Conservation (phyloP, 2,113 vertebrate genomes). For the Caloenas nicobarica region DNA sequence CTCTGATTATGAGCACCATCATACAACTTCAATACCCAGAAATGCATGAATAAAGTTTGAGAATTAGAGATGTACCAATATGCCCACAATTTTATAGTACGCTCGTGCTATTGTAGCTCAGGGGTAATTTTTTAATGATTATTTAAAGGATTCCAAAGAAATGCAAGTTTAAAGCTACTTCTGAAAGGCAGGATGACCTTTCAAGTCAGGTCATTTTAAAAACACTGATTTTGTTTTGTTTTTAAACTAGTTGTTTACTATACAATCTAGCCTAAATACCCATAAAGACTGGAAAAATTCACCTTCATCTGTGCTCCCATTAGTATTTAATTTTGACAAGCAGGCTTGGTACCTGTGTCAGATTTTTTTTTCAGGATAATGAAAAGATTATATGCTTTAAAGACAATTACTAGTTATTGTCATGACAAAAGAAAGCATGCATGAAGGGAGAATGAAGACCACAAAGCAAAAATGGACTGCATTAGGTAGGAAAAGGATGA, state of each 20-base stretch:
- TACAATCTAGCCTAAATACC: neutral
- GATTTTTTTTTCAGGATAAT: neutral
- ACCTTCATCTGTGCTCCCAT: neutral
- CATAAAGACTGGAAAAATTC: neutral
- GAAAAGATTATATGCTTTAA: neutral
- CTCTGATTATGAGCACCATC: neutral
- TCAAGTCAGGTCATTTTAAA: neutral
- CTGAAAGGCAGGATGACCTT: neutral
- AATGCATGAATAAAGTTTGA: neutral
- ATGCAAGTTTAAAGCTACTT: neutral
- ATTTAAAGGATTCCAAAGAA: neutral
- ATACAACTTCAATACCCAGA: neutral
- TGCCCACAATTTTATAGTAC: neutral
- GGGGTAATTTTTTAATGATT: neutral
- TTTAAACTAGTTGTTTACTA: neutral
- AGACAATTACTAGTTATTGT: neutral
- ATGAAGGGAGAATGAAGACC: neutral
- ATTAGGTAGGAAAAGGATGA: neutral
- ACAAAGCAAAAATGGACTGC: neutral
- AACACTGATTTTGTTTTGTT: neutral
- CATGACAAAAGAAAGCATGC: neutral
- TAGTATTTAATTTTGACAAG: neutral
- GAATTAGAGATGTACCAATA: neutral
- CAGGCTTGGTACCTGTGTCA: neutral
- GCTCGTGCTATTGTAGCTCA: neutral